Evolutionary conservation across 2,888 invertebrate genomes (phyloP).

Genomic region (Didymodactylos carnosus): DNA sequence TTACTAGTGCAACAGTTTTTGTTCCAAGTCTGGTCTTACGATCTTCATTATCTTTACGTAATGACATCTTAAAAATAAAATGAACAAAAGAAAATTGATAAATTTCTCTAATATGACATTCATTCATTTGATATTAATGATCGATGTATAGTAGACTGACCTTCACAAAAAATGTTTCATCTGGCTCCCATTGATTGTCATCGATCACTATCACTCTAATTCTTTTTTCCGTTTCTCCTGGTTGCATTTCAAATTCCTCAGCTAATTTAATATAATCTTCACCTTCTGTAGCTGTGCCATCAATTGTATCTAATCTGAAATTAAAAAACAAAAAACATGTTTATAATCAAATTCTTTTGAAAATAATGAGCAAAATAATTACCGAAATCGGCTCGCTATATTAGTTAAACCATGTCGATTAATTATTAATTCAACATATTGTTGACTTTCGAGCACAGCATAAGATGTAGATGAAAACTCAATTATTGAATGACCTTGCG

Average conservation of each 20-base stretch:
- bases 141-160: too few species aligned
- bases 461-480: constrained; percentile 41
- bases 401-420: constrained; percentile 37
- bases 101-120: constrained; percentile 12
- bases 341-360: constrained; percentile 1
- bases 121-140: too few species aligned
- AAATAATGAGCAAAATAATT: not conserved
- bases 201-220: constrained; percentile 39
- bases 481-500: constrained; percentile 35
- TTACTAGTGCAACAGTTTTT: constrained; percentile 41
- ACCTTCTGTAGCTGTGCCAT: constrained; percentile 41
- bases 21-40: constrained; percentile 36
- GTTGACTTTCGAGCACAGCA: constrained; percentile 40
- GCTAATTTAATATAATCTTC: constrained; percentile 41
- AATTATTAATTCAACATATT: constrained; percentile 36
- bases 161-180: constrained; percentile 44
- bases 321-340: not conserved
- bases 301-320: constrained; percentile 40
- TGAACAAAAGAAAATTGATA: not conserved
- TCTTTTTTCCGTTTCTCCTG: constrained; percentile 37
- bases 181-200: constrained; percentile 44
- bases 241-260: constrained; percentile 38
- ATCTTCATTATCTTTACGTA: constrained; percentile 23
- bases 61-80: constrained; percentile 18
- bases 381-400: constrained; percentile 36